phyloP scores from a whole-genome alignment of 2,888 invertebrate species.

The Priocnemis perturbator region DNA sequence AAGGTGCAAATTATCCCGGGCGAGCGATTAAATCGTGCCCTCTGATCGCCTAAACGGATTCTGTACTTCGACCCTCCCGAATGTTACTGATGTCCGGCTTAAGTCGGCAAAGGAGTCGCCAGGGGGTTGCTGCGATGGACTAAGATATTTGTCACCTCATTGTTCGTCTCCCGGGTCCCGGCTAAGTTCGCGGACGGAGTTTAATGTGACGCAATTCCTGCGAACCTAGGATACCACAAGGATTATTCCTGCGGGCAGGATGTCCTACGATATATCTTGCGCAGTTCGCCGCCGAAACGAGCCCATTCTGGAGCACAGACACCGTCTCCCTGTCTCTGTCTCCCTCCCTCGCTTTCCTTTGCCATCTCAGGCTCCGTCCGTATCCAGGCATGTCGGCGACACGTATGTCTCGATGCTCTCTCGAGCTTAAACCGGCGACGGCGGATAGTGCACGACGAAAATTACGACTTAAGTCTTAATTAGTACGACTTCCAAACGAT shows the following conservation, averaged over 20 bases:
- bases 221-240: slow-evolving; percentile 46
- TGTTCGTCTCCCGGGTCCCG: slow-evolving; percentile 64
- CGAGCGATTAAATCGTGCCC: not conserved
- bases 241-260: slow-evolving; percentile 59
- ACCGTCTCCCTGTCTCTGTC: slow-evolving; percentile 3
- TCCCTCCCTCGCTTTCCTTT: slow-evolving; percentile 13
- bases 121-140: slow-evolving; percentile 45
- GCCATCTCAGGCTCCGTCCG: not conserved
- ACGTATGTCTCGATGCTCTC: slow-evolving; percentile 35
- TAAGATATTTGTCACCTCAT: slow-evolving; percentile 73
- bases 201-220: slow-evolving; percentile 74
- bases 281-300: slow-evolving; percentile 56
- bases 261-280: slow-evolving; percentile 57
- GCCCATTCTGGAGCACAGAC: slow-evolving; percentile 50
- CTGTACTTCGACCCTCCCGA: slow-evolving; percentile 18
- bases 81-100: slow-evolving; percentile 67
- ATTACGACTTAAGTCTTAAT: slow-evolving; percentile 60
- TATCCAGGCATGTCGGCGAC: not conserved
- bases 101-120: slow-evolving; percentile 56
- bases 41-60: slow-evolving; percentile 9
- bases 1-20: too few species aligned
- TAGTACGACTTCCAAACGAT: slow-evolving; percentile 56
- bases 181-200: slow-evolving; percentile 63
- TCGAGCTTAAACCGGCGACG: slow-evolving; percentile 52
- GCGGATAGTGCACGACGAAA: slow-evolving; percentile 32